Conservation (phyloP, 2,113 vertebrate genomes). For the Archilochus colubris region DNA sequence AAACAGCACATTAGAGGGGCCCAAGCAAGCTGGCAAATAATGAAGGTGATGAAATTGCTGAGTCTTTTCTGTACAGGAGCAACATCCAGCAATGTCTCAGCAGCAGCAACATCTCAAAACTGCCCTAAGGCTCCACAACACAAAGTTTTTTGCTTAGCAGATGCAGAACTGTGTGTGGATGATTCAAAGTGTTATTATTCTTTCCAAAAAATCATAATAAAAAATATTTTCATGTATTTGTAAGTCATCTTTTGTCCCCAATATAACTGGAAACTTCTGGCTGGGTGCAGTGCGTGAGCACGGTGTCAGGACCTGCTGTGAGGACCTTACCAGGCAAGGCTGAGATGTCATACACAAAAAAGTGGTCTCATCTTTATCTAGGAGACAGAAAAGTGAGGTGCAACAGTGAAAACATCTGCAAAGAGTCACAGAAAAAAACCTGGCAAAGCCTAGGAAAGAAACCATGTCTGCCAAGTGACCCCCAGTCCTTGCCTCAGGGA, state of each 20-base stretch:
- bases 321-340: background rate
- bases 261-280: background rate
- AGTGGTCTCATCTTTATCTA: background rate
- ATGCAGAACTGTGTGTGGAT: background rate
- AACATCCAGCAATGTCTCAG: background rate
- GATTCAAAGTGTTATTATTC: background rate
- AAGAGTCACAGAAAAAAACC: background rate
- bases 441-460: background rate
- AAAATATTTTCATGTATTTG: background rate
- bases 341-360: background rate
- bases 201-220: background rate
- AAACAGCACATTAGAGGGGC: background rate
- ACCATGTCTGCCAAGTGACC: background rate
- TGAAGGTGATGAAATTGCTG: background rate
- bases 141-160: background rate
- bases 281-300: background rate
- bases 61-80: background rate
- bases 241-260: background rate
- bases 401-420: background rate
- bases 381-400: background rate
- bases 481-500: background rate
- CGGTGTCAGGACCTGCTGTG: background rate
- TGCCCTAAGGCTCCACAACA: background rate
- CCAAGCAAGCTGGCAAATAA: background rate
- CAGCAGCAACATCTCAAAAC: background rate